Evolutionary conservation across 2,888 invertebrate genomes (phyloP).

Genomic region (Tipula unca): DNA sequence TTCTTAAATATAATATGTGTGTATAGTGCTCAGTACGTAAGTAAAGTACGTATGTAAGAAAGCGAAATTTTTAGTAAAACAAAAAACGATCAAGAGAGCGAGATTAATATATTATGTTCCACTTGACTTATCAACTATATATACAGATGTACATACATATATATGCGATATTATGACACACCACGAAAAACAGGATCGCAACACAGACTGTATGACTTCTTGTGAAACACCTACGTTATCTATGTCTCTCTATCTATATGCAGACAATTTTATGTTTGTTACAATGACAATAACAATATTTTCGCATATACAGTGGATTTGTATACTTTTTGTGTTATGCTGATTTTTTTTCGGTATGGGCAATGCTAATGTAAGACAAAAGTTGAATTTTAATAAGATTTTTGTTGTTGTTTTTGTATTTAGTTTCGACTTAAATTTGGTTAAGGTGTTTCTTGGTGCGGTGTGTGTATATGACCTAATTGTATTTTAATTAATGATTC

Average conservation of each 20-base stretch:
- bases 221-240: not conserved
- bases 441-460: not conserved
- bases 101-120: not conserved
- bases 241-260: not conserved
- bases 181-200: not conserved
- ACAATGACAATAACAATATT: not conserved
- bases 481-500: not conserved
- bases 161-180: not conserved
- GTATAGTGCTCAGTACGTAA: not conserved
- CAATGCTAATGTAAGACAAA: not conserved
- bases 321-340: not conserved
- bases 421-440: not conserved
- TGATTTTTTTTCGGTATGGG: not conserved
- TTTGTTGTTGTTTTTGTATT: not conserved
- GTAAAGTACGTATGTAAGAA: not conserved
- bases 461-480: not conserved
- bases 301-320: not conserved
- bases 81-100: not conserved
- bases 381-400: conserved; percentile 9
- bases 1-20: not conserved
- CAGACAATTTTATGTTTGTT: not conserved
- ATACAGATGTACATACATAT: too few relatives aligned
- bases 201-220: not conserved
- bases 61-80: not conserved
- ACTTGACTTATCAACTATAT: not conserved